Evolutionary conservation across 2,113 vertebrate genomes (phyloP).

Genomic region (Anser cygnoides): DNA sequence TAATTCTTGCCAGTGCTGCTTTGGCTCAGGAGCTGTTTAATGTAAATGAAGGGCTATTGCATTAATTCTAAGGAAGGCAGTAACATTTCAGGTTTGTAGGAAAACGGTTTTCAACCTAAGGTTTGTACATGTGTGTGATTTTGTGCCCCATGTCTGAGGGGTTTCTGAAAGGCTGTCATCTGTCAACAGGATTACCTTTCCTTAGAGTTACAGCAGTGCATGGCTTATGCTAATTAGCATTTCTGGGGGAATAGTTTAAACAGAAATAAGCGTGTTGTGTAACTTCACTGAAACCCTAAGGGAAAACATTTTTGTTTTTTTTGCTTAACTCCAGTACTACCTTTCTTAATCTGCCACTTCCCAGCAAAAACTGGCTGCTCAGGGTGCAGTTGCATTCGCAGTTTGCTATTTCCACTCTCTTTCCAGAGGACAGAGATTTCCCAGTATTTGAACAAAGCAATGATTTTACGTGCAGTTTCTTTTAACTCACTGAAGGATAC

Average conservation of each 20-base stretch:
- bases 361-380: background rate
- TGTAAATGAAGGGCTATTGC: background rate
- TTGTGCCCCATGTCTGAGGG: background rate
- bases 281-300: background rate
- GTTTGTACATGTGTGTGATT: background rate
- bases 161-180: background rate
- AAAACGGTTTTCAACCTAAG: background rate
- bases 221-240: background rate
- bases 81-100: background rate
- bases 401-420: background rate
- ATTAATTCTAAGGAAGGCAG: background rate
- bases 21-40: background rate
- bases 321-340: background rate
- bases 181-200: background rate
- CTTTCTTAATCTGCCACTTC: background rate
- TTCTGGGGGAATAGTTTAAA: constrained; percentile 8
- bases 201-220: background rate
- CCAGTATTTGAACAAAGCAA: background rate
- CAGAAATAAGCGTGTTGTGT: background rate
- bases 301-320: background rate
- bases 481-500: background rate
- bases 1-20: background rate
- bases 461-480: background rate
- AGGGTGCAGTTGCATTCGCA: background rate
- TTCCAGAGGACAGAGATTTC: background rate